Conservation (phyloP, 2,888 invertebrate species). For the Rotaria magnacalcarata region DNA sequence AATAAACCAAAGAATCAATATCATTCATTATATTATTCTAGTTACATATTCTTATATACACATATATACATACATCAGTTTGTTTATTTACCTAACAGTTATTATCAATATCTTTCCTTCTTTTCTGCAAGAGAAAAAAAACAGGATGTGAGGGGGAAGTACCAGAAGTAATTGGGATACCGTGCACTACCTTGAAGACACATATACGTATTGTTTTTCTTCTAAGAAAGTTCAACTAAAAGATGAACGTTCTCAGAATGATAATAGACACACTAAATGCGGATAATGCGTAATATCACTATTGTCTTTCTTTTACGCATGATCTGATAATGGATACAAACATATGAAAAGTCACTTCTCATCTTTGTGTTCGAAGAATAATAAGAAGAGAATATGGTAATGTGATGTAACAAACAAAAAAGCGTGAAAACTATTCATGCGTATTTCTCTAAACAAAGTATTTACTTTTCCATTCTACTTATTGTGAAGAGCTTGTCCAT, state of each 20-base stretch:
- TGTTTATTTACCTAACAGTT: slow-evolving; percentile 29
- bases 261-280: slow-evolving; percentile 7
- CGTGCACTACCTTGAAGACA: neutral
- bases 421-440: neutral
- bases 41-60: neutral
- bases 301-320: slow-evolving; percentile 4
- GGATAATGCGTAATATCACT: neutral
- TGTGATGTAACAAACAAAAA: neutral
- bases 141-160: neutral
- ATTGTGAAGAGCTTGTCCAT: slow-evolving; percentile 15
- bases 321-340: slow-evolving; percentile 15
- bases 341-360: neutral
- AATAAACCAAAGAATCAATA: neutral
- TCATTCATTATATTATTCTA: slow-evolving; percentile 16
- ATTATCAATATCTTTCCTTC: neutral
- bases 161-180: neutral
- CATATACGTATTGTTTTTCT: neutral
- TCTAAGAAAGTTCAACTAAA: neutral
- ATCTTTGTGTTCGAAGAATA: too few species aligned
- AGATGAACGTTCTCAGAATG: neutral
- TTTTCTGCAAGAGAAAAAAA: neutral
- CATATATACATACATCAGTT: neutral
- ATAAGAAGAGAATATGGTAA: neutral
- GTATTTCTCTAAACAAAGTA: neutral
- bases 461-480: neutral